A percentile compares a stretch with the other conserved stretches of the same genome.
Evolutionary conservation across 2,888 invertebrate genomes (phyloP).

Genomic region (Zele albiditarsus): DNA sequence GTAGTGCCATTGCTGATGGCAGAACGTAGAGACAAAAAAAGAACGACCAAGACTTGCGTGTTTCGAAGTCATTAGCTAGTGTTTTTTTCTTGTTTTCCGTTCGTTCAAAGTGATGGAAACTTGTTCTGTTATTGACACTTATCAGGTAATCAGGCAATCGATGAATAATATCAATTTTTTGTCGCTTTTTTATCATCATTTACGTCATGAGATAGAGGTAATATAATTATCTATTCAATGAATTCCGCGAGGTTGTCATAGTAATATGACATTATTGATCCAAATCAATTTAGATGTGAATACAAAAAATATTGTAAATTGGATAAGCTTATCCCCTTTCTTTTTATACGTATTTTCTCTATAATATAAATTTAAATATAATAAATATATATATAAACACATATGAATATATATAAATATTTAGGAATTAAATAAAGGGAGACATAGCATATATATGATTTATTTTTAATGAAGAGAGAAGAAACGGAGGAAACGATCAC

Average conservation of each 20-base stretch:
- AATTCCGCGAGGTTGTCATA: background rate
- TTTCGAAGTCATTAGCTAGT: background rate
- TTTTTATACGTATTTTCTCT: background rate
- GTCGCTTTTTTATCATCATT: background rate
- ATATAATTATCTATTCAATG: background rate
- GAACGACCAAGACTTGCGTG: background rate
- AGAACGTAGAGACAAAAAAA: background rate
- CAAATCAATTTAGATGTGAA: background rate
- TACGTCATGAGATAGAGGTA: background rate
- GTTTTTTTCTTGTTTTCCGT: background rate
- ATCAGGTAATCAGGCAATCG: background rate
- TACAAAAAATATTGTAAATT: background rate
- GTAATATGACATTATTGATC: background rate
- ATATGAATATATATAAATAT: conserved; percentile 30
- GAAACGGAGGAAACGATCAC: conserved; percentile 4
- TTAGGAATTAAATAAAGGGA: conserved; percentile 46
- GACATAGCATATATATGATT: conserved; percentile 48
- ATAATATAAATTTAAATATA: background rate
- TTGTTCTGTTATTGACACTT: background rate
- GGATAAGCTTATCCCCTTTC: background rate
- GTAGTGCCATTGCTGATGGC: background rate
- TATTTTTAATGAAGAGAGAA: conserved; percentile 56
- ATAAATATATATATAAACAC: conserved; percentile 10
- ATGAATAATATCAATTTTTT: background rate
- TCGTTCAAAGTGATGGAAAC: background rate